A percentile compares a stretch with the other conserved stretches of the same genome.
These are phyloP conservation scores for Alcis repandata DNA, from an alignment of 2,888 invertebrate species.

Conservation along the genomic window DNA sequence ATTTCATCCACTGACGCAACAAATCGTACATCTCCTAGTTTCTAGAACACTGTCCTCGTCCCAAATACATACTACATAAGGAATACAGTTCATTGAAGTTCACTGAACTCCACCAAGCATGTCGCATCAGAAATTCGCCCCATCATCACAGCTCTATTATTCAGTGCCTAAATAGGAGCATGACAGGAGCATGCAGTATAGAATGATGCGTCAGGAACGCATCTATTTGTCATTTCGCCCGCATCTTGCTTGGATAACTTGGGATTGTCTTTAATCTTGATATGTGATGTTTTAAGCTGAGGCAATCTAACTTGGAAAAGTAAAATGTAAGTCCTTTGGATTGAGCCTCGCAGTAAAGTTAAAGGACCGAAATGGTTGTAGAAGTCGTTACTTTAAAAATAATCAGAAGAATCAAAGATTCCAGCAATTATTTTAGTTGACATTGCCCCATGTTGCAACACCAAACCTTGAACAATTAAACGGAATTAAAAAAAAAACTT, in stretches of 20 bases:
- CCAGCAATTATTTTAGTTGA: too few species aligned
- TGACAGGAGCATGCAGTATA: constrained; percentile 40
- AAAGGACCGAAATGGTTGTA: too few species aligned
- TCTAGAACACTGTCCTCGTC: neutral
- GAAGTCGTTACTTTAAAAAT: too few species aligned
- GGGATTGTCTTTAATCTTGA: constrained; percentile 56
- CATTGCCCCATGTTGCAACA: too few species aligned
- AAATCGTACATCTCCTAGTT: neutral
- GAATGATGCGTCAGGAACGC: constrained; percentile 46
- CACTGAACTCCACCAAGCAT: constrained; percentile 32
- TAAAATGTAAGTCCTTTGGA: neutral
- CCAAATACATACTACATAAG: neutral
- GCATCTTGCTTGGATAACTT: constrained; percentile 42
- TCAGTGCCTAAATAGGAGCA: constrained; percentile 64
- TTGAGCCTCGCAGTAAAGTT: too few species aligned
- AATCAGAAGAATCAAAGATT: too few species aligned
- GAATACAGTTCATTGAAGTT: constrained; percentile 15
- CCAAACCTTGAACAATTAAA: too few species aligned
- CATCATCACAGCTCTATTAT: constrained; percentile 76
- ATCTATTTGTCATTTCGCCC: constrained; percentile 53
- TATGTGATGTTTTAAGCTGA: constrained; percentile 53
- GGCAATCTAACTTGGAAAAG: constrained; percentile 63
- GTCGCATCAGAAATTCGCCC: constrained; percentile 55
- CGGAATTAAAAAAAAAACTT: too few species aligned
- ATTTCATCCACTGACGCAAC: neutral